These are phyloP conservation scores for Osedax frankpressi DNA, from an alignment of 2,888 invertebrate species.

Conservation along the genomic window DNA sequence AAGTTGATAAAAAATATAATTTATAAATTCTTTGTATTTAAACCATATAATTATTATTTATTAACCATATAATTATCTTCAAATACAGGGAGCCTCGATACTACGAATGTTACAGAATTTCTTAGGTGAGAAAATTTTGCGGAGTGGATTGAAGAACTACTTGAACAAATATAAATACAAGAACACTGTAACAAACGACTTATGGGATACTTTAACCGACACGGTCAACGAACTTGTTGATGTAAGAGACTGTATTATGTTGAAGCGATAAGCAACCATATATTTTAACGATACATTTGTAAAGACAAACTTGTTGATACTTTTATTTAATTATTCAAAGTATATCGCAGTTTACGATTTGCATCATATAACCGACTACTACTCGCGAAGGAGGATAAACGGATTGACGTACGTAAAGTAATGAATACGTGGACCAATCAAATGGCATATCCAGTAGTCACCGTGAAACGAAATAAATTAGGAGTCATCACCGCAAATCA, in stretches of 20 bases:
- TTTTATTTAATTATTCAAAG: too few relatives aligned
- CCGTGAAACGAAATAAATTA: constrained; percentile 52
- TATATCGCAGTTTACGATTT: too few relatives aligned
- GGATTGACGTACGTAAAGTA: constrained; percentile 49
- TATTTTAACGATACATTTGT: too few relatives aligned
- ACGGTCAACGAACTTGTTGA: background rate
- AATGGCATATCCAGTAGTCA: constrained; percentile 69
- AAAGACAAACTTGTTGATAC: too few relatives aligned
- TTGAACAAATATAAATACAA: constrained; percentile 57
- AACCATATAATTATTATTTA: background rate
- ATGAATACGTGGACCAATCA: constrained; percentile 80
- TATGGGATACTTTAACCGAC: constrained; percentile 63
- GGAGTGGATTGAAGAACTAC: constrained; percentile 53
- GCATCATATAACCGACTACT: background rate
- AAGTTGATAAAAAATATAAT: background rate
- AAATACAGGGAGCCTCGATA: constrained; percentile 27
- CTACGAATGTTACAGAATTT: constrained; percentile 28
- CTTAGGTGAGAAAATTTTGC: constrained; percentile 53
- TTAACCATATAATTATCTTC: too few relatives aligned
- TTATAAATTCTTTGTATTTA: background rate
- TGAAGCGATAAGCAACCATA: too few relatives aligned
- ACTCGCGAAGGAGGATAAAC: background rate
- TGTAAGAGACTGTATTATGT: too few relatives aligned
- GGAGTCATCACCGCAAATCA: constrained; percentile 54
- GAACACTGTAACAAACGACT: constrained; percentile 65